Evolutionary conservation across 2,888 invertebrate genomes (phyloP), one percentile per base, ranked within the genome.

Genomic region (Criorhina ranunculi): DNA sequence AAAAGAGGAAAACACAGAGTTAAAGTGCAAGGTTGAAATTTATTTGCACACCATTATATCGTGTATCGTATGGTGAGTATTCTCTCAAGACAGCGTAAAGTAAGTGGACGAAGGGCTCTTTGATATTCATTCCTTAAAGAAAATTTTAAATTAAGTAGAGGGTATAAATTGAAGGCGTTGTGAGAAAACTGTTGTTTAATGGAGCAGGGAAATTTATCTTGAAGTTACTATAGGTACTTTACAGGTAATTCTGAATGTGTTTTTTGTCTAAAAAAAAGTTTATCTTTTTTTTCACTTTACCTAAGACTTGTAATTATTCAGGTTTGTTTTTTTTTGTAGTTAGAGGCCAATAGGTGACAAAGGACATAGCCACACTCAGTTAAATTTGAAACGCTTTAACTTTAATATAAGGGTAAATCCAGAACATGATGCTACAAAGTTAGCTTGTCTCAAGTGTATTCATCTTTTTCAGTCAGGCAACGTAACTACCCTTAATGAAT

Each of bases 31-130:
- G 80, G 69, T 80, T 70, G 85, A 85, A 85, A 80, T 80, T 85
- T 85, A 85, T 85, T 85, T 85, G 85, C 85, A 85, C 80, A 85
- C 85, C 85, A 85, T 85, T 85, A 85, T 85, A 80, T 69, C 80
- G 70, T 80, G 80, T 80, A 80, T 85, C 69, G 80, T 59, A 85
- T 80, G 75, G 55, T 70, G 85, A 80, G 80, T 80, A 85, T 69
- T 85, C 70, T 85, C 85, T 49, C 53, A 66, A 80, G 75, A 59
- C 80, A 70, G 59, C 69, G 49, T 46, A 57, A 85, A 75, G 69
- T 73, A 85, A 80, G 80, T 79, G 64, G 80, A 80, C 80, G 80
- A 80, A 75, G 67, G 75, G 80, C 59, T 60, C 64, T 85, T 85
- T 85, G 85, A 85, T 85, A 85, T 85, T 85, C 85, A 85, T 80